Evolutionary conservation across 64 coral and sea anemone genomes (phyloP).

Genomic region (Anthopleura sola): DNA sequence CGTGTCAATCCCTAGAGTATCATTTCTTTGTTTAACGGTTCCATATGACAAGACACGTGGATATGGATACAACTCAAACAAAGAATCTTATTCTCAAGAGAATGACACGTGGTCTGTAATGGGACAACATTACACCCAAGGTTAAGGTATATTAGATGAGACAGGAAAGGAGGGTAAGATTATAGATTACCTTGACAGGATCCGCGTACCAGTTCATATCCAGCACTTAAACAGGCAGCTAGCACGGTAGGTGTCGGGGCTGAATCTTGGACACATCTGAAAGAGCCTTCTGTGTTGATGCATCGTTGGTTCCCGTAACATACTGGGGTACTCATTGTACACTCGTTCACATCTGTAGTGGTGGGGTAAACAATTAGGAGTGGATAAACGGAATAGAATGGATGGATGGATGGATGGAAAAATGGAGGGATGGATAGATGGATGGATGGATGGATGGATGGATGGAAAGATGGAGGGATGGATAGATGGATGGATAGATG

Average conservation of each 20-base stretch:
- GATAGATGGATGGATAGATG: too few relatives aligned
- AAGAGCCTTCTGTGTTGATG: constrained; percentile 36
- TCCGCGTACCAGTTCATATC: background rate
- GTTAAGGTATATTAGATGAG: background rate
- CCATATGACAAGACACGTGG: too few relatives aligned
- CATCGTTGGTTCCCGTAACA: constrained; percentile 23
- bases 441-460: background rate
- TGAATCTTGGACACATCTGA: constrained; percentile 10
- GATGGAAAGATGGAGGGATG: too few relatives aligned
- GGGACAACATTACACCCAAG: too few relatives aligned
- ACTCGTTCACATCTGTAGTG: constrained; percentile 47
- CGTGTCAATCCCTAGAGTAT: too few relatives aligned
- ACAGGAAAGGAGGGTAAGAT: background rate
- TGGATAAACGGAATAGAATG: background rate
- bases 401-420: background rate
- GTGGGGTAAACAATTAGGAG: background rate
- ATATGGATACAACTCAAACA: too few relatives aligned
- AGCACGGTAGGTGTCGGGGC: background rate
- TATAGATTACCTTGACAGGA: background rate
- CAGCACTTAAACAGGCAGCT: background rate
- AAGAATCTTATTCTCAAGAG: too few relatives aligned
- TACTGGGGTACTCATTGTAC: background rate
- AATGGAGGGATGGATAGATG: background rate
- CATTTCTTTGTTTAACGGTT: too few relatives aligned
- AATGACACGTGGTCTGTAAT: too few relatives aligned